Evolutionary conservation across 2,797 vertebrate species (phyloP), one percentile per base, ranked within the genome.

Genomic region (Tadarida brasiliensis): DNA sequence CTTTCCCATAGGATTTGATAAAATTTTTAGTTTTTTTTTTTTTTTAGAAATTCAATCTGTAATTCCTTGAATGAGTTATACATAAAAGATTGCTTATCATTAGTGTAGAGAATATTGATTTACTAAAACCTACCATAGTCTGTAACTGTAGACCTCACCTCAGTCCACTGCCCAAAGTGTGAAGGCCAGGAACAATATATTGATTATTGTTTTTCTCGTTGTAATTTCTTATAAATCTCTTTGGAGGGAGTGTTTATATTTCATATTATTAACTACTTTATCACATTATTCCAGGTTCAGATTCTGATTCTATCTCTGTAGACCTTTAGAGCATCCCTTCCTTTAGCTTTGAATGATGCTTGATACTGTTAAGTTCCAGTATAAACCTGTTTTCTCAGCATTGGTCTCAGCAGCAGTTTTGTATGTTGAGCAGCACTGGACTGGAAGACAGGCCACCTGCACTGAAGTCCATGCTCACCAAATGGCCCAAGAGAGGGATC

Each of bases 1-100:
- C 39, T 93, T 94, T 94, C 91, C 44, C 39, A 14, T 93, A 54
- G 5, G 8, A 70, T 49, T 94, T 83, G 39, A 78, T 90, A 68
- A 92, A 82, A 87, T 33, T 83, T 59, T 86, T 84, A 47, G 28
- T 82, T 44, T 44, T 44, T 44, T 44, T 44, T 56, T 81, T 86
- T 74, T 4, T 47, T 71, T 3, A 78, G 77, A 90, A 68, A 47
- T 71, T 70, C 44, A 82, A 2, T 33, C n/a, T 71, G 2, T 91
- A 63, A 90, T 68, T 94, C 63, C 44, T 90, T 90, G 61, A 90
- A 22, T 90, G 78, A 63, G n/a, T 70, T 78, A 35, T 33, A 15
- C 24, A 35, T 63, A 65, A 74, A 78, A 73, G 85, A 84, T 73
- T 22, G 11, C 12, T 74, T 7, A 44, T 77, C 11, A 33, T 24